Percentiles rank a stretch among this genome's conserved stretches.
These are phyloP conservation scores for Megatriorchis doriae DNA, from an alignment of 2,113 vertebrate genomes.

Conservation along the genomic window DNA sequence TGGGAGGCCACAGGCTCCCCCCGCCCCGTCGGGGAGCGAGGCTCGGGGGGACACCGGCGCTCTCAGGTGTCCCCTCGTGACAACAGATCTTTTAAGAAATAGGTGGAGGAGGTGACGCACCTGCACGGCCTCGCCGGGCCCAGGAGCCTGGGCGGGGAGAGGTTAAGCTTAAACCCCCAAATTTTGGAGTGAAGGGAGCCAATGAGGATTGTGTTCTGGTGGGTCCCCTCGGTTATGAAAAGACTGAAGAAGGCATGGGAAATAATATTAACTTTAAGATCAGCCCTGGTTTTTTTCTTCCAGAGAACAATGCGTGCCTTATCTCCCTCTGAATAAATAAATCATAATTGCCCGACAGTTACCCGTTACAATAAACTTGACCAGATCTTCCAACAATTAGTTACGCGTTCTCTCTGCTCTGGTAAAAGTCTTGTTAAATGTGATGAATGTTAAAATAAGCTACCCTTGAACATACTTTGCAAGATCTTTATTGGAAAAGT, in stretches of 20 bases:
- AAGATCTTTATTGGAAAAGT: constrained; percentile 52
- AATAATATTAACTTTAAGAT: constrained; percentile 10
- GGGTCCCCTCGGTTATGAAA: neutral
- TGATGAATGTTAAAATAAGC: constrained; percentile 61
- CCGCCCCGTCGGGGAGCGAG: fast-evolving
- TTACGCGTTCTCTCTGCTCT: constrained; percentile 51
- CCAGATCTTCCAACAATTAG: constrained; percentile 59
- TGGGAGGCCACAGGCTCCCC: neutral
- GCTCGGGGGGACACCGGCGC: neutral
- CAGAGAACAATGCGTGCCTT: constrained; percentile 34
- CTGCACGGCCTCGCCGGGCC: neutral
- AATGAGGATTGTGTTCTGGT: neutral
- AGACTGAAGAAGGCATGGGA: neutral
- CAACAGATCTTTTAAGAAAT: neutral
- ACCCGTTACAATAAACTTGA: constrained; percentile 57
- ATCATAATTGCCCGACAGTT: constrained; percentile 51
- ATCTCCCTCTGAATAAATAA: constrained; percentile 53
- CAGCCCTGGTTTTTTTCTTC: neutral
- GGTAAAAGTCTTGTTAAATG: constrained; percentile 61
- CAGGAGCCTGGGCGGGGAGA: neutral
- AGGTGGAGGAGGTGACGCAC: neutral
- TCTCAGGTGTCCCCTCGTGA: neutral
- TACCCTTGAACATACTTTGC: neutral
- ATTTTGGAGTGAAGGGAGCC: neutral
- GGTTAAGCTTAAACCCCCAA: neutral